phyloP scores from a whole-genome alignment of 2,797 vertebrate species.

The Thaleichthys pacificus region DNA sequence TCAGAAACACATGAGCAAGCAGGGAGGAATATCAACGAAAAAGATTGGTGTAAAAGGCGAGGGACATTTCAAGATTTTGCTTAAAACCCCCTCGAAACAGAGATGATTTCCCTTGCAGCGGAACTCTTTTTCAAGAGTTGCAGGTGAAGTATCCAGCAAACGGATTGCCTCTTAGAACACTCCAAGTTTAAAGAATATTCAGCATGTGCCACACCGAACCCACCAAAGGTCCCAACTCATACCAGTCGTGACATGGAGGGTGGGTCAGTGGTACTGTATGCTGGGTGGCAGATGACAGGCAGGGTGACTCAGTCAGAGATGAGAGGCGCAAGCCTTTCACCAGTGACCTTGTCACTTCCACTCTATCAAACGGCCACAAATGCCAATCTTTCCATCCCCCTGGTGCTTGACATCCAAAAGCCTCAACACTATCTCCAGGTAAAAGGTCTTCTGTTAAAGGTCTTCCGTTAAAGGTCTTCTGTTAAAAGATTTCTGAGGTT shows the following conservation, averaged over 20 bases:
- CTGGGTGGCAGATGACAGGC: slow-evolving; percentile 2
- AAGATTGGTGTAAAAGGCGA: background rate
- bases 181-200: no score
- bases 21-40: background rate
- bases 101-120: background rate
- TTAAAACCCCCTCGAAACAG: background rate
- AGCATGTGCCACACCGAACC: no score
- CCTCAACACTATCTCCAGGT: background rate
- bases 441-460: no score
- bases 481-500: background rate
- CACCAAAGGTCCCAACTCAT: background rate
- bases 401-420: background rate
- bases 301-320: background rate
- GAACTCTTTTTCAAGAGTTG: no score
- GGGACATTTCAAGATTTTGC: background rate
- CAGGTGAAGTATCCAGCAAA: no score
- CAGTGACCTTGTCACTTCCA: slow-evolving; percentile 6
- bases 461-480: no score
- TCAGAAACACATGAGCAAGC: background rate
- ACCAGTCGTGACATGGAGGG: background rate
- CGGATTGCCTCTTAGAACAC: no score
- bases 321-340: background rate
- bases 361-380: slow-evolving; percentile 5
- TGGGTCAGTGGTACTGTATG: background rate
- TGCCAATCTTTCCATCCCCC: slow-evolving; percentile 7